Conservation (phyloP, 2,888 invertebrate genomes). For the Cynaeus angustus region DNA sequence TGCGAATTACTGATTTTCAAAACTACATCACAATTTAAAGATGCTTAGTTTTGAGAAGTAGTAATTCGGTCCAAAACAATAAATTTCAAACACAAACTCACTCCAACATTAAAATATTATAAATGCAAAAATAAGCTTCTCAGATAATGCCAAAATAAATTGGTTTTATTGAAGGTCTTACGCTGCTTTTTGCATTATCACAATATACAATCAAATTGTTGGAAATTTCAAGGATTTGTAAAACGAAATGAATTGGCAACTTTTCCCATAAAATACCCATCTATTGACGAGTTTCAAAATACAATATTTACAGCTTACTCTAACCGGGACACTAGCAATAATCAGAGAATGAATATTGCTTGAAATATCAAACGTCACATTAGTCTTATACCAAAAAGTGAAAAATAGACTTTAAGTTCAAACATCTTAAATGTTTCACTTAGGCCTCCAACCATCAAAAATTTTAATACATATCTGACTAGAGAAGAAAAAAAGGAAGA, state of each 20-base stretch:
- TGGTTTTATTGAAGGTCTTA: background rate
- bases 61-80: background rate
- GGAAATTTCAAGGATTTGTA: background rate
- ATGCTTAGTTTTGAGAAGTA: background rate
- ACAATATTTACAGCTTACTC: background rate
- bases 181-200: constrained; percentile 8
- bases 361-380: constrained; percentile 9
- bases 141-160: constrained; percentile 6
- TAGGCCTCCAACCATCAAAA: constrained; percentile 34
- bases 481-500: constrained; percentile 60
- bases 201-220: background rate
- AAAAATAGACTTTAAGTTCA: constrained; percentile 25
- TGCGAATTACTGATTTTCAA: constrained; percentile 1
- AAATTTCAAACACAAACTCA: constrained; percentile 20
- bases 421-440: constrained; percentile 13
- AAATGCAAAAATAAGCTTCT: constrained; percentile 24
- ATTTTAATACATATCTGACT: constrained; percentile 56
- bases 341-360: no score
- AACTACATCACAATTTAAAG: background rate
- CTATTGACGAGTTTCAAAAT: constrained; percentile 8
- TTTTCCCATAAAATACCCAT: background rate
- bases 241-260: constrained; percentile 1
- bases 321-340: background rate
- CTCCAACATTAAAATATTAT: constrained; percentile 24
- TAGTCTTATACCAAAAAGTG: constrained; percentile 15